Conservation (phyloP, 2,113 vertebrate species). For the Brienomyrus brachyistius region DNA sequence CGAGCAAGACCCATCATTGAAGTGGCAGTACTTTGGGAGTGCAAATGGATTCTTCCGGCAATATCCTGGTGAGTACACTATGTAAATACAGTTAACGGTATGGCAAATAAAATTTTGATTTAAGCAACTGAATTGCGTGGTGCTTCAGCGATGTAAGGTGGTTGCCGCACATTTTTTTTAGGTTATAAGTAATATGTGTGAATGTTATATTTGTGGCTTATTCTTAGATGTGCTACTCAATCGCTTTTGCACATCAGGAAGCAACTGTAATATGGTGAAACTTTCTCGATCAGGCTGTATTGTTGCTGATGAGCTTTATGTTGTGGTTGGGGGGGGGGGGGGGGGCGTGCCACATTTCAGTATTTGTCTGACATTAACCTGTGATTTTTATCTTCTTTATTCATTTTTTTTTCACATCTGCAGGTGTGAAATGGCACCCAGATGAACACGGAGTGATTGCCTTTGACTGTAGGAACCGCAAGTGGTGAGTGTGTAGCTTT, state of each 20-base stretch:
- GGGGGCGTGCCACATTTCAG: not conserved
- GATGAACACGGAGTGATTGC: constrained; percentile 96
- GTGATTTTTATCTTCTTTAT: not conserved
- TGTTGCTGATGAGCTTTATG: not conserved
- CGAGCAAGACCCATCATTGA: constrained; percentile 88
- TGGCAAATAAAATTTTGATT: not conserved
- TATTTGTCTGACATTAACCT: constrained; percentile 9
- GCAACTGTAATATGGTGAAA: not conserved
- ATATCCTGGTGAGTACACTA: constrained; percentile 78
- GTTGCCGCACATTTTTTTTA: not conserved
- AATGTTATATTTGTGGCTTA: not conserved
- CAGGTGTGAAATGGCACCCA: constrained; percentile 95
- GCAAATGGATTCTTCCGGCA: constrained; percentile 97
- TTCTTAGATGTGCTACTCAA: not conserved
- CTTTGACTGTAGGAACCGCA: constrained; percentile 96
- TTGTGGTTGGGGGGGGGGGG: not conserved
- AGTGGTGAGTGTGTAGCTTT: constrained; percentile 69
- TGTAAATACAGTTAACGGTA: constrained; percentile 20
- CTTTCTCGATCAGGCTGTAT: not conserved
- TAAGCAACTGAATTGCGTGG: not conserved
- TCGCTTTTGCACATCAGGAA: not conserved
- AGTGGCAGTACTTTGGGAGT: constrained; percentile 98
- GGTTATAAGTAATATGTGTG: not conserved
- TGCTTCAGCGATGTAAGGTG: not conserved
- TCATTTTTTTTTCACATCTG: constrained; percentile 10